Percentiles rank a stretch among this genome's conserved stretches.
Evolutionary conservation across 2,113 vertebrate species (phyloP).

Genomic region (Thunnus maccoyii): DNA sequence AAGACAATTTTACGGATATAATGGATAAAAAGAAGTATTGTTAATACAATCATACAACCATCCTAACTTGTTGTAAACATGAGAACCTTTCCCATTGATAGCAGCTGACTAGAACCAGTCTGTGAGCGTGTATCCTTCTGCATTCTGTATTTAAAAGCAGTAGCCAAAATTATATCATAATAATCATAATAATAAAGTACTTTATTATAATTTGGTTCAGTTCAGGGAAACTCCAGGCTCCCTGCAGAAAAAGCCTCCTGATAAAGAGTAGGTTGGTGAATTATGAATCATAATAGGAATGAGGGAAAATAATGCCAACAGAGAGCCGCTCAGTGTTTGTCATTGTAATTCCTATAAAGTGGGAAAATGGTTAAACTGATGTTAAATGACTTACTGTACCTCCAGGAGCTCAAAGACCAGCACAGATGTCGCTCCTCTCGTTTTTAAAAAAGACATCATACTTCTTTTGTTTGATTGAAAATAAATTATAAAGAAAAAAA

Average conservation of each 20-base stretch:
- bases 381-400: constrained; percentile 9
- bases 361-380: constrained; percentile 20
- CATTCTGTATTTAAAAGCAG: constrained; percentile 11
- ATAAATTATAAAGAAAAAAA: constrained; percentile 35
- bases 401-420: constrained; percentile 2
- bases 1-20: too few relatives aligned
- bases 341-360: constrained; percentile 8
- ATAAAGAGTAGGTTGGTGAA: background rate
- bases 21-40: too few relatives aligned
- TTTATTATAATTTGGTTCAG: constrained; percentile 24
- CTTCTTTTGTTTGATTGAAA: constrained; percentile 49
- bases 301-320: constrained; percentile 1
- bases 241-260: background rate
- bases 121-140: background rate
- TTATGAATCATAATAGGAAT: constrained; percentile 28
- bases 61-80: too few relatives aligned
- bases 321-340: constrained; percentile 7
- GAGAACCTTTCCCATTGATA: too few relatives aligned
- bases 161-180: background rate
- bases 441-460: background rate
- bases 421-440: constrained; percentile 8
- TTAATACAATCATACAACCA: too few relatives aligned
- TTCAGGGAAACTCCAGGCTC: constrained; percentile 9
- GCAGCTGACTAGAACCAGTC: too few relatives aligned
- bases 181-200: background rate